These are phyloP conservation scores for Sebastes iracundus DNA, from an alignment of 2,797 vertebrate genomes.

Conservation along the genomic window DNA sequence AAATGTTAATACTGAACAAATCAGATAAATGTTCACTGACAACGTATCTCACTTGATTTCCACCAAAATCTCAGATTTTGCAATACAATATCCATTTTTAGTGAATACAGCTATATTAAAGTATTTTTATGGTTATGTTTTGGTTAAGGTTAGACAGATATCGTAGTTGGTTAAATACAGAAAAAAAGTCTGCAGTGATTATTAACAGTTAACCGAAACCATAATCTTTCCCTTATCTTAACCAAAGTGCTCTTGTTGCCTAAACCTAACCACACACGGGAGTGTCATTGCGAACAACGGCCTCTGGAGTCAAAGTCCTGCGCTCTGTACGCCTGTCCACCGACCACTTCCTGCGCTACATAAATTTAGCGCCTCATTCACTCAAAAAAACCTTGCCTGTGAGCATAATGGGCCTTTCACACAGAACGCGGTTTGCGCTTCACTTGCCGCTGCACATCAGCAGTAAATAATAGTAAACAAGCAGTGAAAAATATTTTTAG, in stretches of 20 bases:
- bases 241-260: neutral
- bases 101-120: neutral
- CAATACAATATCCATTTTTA: neutral
- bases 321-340: too few relatives aligned
- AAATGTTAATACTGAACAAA: neutral
- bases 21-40: neutral
- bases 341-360: too few relatives aligned
- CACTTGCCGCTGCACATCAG: too few relatives aligned
- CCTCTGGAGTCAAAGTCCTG: too few relatives aligned
- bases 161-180: neutral
- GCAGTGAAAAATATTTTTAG: too few relatives aligned
- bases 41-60: neutral
- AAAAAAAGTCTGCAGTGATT: neutral
- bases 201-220: neutral
- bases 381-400: too few relatives aligned
- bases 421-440: too few relatives aligned
- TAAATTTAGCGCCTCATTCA: too few relatives aligned
- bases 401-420: too few relatives aligned
- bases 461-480: too few relatives aligned
- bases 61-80: neutral
- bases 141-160: neutral
- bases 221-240: neutral
- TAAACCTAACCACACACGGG: neutral
- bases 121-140: neutral
- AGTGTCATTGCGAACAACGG: neutral